These are phyloP conservation scores for Drosophila pallidifrons DNA, from an alignment of 1,140 invertebrate genomes.

Conservation along the genomic window DNA sequence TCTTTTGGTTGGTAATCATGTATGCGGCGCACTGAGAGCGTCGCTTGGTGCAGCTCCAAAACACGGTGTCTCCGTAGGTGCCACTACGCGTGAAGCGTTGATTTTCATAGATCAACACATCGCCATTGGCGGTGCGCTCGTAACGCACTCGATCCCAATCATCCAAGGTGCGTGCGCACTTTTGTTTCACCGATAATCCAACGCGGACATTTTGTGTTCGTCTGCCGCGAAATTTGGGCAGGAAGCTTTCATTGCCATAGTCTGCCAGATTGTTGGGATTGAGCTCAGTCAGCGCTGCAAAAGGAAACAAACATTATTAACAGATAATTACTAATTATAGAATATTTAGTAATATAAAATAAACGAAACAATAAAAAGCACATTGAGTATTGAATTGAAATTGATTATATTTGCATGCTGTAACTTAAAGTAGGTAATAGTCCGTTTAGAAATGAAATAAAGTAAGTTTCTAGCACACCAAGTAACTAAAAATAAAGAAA, in stretches of 20 bases:
- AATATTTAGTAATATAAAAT: background rate
- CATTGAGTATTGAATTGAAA: background rate
- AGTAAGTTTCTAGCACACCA: background rate
- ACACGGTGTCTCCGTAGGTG: conserved; percentile 44
- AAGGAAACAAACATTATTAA: conserved; percentile 20
- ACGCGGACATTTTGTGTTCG: conserved; percentile 23
- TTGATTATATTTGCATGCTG: conserved; percentile 6
- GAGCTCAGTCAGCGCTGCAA: conserved; percentile 40
- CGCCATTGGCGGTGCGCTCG: conserved; percentile 40
- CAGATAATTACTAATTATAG: background rate
- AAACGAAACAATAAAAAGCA: conserved; percentile 6
- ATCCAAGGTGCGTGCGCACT: conserved; percentile 53
- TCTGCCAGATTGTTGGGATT: conserved; percentile 52
- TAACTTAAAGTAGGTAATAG: background rate
- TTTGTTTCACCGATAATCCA: conserved; percentile 28
- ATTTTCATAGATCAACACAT: conserved; percentile 47
- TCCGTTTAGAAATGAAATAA: background rate
- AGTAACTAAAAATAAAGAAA: conserved; percentile 6
- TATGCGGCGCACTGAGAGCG: conserved; percentile 35
- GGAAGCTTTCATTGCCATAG: conserved; percentile 69
- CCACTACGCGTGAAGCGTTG: conserved; percentile 43
- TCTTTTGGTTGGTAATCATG: conserved; percentile 61
- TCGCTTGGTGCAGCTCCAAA: conserved; percentile 53
- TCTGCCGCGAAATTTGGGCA: conserved; percentile 36
- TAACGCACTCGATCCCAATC: conserved; percentile 73